phyloP scores from a whole-genome alignment of 92 coral and sea anemone species.

The Hydrozoanthus gracilis region DNA sequence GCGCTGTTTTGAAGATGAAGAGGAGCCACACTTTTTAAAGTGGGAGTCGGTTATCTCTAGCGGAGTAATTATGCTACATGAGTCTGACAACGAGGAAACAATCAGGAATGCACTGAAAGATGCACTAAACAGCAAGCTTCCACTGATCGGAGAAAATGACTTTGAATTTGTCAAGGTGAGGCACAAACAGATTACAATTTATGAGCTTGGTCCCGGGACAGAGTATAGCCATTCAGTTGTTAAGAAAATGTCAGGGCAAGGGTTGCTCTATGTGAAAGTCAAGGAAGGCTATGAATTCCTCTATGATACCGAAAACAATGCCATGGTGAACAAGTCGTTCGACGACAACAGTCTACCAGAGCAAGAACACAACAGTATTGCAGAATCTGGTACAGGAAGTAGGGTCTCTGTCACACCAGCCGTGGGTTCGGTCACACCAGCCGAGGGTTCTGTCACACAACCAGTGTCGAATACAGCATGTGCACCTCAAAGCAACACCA shows the following conservation, averaged over 20 bases:
- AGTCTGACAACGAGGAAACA: slow-evolving; percentile 18
- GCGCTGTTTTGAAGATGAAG: slow-evolving; percentile 44
- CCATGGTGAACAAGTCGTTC: slow-evolving; percentile 1
- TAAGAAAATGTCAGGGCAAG: slow-evolving; percentile 54
- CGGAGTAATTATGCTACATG: slow-evolving; percentile 31
- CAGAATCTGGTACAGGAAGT: neutral
- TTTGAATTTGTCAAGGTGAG: slow-evolving; percentile 42
- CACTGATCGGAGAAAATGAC: slow-evolving; percentile 26
- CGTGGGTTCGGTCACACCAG: neutral
- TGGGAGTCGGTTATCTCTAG: slow-evolving; percentile 53
- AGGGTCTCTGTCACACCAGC: neutral
- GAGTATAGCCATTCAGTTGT: slow-evolving; percentile 55
- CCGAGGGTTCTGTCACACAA: neutral
- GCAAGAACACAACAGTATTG: neutral
- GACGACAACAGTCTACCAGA: neutral
- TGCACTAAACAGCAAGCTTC: slow-evolving; percentile 30
- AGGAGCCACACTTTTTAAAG: slow-evolving; percentile 42
- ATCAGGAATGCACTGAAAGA: slow-evolving; percentile 23
- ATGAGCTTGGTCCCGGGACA: slow-evolving; percentile 37
- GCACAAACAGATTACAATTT: slow-evolving; percentile 26
- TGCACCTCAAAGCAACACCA: neutral
- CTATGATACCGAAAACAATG: slow-evolving; percentile 39
- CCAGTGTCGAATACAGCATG: neutral
- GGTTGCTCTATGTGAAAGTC: slow-evolving; percentile 41
- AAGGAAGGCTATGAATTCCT: slow-evolving; percentile 52